Evolutionary conservation across 2,113 vertebrate species (phyloP), one percentile per base, ranked within the genome.

Genomic region (Craseonycteris thonglongyai): DNA sequence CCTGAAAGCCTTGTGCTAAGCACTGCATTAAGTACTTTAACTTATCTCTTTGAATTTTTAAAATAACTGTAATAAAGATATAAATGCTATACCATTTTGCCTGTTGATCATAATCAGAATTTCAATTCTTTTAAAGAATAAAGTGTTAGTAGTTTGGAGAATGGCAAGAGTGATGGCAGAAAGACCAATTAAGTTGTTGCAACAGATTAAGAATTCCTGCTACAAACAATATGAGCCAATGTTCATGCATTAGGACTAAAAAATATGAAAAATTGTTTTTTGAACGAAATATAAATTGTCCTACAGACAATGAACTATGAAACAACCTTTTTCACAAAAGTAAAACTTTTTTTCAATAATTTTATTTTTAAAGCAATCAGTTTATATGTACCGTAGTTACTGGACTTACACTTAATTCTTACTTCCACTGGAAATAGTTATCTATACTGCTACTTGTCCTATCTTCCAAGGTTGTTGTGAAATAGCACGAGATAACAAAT

Each of bases 371-470:
- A 94, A 96, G 26, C 3, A 81, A 83, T 72, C 35, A 72, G 54
- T 88, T 42, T 45, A 61, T 22, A 84, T 12, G n/a, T 33, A 68
- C 15, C 63, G 8, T 1, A 72, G 16, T 68, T 56, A 78, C 0
- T 83, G 13, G 3, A n/a, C 21, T 95, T 84, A 74, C 1, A 68
- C 13, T 45, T 45, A 81, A 85, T 59, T 91, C 28, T 91, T 69
- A 88, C 19, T 88, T 91, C 7, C 35, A 83, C n/a, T 49, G 68
- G n/a, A 91, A 88, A 61, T 38, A 75, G 45, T 88, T 94, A 95
- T 75, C 93, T 94, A 86, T 45, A 95, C 33, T 87, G 84, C 84
- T 49, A 87, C 28, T 96, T 95, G 79, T 66, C 59, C 91, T 97
- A 78, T 89, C 90, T 96, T 65, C 71, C 58, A 87, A 83, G 58